These are phyloP conservation scores for Dynastes grantii DNA, from an alignment of 2,888 invertebrate species.

Conservation along the genomic window DNA sequence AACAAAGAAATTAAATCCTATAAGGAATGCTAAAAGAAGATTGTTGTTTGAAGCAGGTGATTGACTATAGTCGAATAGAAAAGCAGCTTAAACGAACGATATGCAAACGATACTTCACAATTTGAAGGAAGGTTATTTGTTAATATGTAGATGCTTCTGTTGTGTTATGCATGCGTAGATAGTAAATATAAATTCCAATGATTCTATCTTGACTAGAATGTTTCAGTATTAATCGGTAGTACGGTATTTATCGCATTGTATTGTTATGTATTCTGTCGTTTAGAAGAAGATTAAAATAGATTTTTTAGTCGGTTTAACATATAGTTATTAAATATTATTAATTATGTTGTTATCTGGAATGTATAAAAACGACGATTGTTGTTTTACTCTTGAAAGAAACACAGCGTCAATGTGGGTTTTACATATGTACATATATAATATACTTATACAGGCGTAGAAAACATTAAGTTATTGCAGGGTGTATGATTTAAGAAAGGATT, in stretches of 20 bases:
- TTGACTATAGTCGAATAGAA: no score
- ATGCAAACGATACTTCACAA: neutral
- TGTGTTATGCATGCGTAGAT: neutral
- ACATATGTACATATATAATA: neutral
- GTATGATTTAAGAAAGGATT: no score
- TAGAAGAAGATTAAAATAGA: neutral
- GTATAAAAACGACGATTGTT: neutral
- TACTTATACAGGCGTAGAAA: neutral
- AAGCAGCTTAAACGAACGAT: neutral
- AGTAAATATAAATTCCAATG: constrained; percentile 2
- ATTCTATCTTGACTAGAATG: neutral
- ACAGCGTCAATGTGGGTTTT: neutral
- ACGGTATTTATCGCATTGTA: constrained; percentile 2
- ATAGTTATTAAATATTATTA: constrained; percentile 7
- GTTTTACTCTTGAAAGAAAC: neutral
- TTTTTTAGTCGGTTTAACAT: neutral
- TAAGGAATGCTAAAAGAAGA: no score
- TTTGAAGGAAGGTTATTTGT: constrained; percentile 5
- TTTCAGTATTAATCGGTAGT: constrained; percentile 10
- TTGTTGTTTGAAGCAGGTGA: no score
- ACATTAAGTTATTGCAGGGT: no score
- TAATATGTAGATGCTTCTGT: neutral
- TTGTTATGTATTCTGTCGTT: neutral
- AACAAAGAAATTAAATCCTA: no score
- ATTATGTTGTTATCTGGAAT: neutral